Conservation (phyloP, 1,140 invertebrate genomes). For the Ganaspis sp. region DNA sequence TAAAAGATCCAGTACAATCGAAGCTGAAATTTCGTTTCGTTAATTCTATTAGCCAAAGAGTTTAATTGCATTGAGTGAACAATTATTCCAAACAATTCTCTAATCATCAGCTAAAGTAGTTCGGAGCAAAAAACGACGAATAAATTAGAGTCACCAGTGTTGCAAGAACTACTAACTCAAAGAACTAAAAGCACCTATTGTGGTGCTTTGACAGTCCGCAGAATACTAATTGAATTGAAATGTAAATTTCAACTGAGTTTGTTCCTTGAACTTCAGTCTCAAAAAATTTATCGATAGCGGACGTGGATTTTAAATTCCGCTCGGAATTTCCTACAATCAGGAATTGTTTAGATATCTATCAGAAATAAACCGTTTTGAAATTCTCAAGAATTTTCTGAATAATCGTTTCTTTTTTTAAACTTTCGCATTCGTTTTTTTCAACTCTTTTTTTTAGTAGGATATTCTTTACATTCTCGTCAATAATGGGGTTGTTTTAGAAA, state of each 20-base stretch:
- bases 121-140: not conserved
- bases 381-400: no score
- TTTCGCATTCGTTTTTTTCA: no score
- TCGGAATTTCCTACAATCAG: no score
- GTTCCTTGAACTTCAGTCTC: not conserved
- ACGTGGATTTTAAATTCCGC: not conserved
- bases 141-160: not conserved
- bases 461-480: no score
- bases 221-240: slow-evolving; percentile 18
- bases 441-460: no score
- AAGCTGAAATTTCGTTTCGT: no score
- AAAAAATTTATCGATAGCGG: not conserved
- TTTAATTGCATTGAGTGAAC: not conserved
- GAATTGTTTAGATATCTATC: no score
- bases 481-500: no score
- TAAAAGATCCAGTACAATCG: no score
- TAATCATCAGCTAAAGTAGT: not conserved
- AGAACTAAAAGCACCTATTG: not conserved
- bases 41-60: not conserved
- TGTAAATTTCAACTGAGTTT: not conserved
- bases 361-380: no score
- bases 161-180: not conserved
- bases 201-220: not conserved
- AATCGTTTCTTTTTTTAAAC: no score
- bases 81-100: not conserved